phyloP scores from a whole-genome alignment of 2,797 vertebrate species.

The Manis javanica region DNA sequence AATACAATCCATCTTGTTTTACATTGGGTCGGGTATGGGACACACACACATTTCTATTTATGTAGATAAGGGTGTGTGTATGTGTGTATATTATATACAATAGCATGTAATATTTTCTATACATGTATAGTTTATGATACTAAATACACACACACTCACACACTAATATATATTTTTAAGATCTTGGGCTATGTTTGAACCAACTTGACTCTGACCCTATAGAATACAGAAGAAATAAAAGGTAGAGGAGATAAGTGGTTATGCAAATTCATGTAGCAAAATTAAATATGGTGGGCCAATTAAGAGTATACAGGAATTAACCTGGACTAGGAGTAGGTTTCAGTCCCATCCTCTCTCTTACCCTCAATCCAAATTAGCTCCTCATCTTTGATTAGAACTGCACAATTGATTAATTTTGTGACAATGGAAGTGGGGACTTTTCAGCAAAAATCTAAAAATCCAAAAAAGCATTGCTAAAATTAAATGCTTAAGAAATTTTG shows the following conservation, averaged over 20 bases:
- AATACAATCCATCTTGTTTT: slow-evolving; percentile 14
- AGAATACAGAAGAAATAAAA: neutral
- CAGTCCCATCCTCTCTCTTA: neutral
- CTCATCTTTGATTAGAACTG: neutral
- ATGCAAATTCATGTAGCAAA: neutral
- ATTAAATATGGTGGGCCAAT: neutral
- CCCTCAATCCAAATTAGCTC: neutral
- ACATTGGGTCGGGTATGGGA: neutral
- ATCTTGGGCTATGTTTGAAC: neutral
- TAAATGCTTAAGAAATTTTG: slow-evolving; percentile 29
- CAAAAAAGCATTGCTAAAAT: neutral
- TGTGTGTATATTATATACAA: neutral
- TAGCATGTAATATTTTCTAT: neutral
- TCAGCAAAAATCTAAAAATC: neutral
- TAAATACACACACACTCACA: neutral
- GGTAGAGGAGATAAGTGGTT: neutral
- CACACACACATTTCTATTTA: neutral
- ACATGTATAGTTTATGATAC: neutral
- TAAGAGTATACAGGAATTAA: neutral
- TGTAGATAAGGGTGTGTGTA: neutral
- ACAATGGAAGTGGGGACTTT: neutral
- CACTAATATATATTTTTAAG: neutral
- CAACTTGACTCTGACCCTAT: neutral
- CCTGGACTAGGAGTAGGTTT: neutral
- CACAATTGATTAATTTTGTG: neutral